Evolutionary conservation across 2,797 vertebrate species (phyloP), one percentile per base, ranked within the genome.

Genomic region (Microctenopoma stevenorrisi): DNA sequence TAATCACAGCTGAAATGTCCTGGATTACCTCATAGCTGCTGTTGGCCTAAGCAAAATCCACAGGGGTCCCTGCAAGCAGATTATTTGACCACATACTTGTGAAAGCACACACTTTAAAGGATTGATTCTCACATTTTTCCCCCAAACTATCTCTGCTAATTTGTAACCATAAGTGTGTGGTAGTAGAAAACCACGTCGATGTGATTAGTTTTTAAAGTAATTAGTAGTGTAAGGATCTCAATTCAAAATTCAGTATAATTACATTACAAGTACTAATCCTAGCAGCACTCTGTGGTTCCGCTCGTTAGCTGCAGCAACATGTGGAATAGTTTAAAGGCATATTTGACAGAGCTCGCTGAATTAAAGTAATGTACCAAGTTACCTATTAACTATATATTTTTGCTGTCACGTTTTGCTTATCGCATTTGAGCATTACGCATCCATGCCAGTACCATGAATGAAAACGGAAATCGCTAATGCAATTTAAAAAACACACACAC

Each of bases 1-100:
- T 92, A 93, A 92, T 93, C 88, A 87, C 86, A 86, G 82, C 88
- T 90, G 86, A 90, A 84, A 71, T 87, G 84, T 83, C 68, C 51
- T 72, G 86, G 83, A 92, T 89, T 81, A 79, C 76, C 72, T 77
- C 76, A 59, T 74, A 85, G 82, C 71, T 72, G 61, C 68, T 88
- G 75, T 79, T 76, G 74, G 72, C 65, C 72, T 53, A 59, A 74
- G 35, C 67, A 73, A 79, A 83, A 71, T 75, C 70, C 37, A 52
- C 16, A 78, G 47, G 47, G 64, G 66, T 69, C 73, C 51, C 58
- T 72, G 67, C 64, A 76, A 71, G 70, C 59, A 78, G 61, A 72
- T 59, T 69, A 68, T 79, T 82, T 72, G 63, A 70, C 77, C 52
- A 43, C 49, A 65, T 79, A 25, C 18, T 42, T 5, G 37, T 58